phyloP scores from a whole-genome alignment of 2,113 vertebrate species.

The Elanoides forficatus region DNA sequence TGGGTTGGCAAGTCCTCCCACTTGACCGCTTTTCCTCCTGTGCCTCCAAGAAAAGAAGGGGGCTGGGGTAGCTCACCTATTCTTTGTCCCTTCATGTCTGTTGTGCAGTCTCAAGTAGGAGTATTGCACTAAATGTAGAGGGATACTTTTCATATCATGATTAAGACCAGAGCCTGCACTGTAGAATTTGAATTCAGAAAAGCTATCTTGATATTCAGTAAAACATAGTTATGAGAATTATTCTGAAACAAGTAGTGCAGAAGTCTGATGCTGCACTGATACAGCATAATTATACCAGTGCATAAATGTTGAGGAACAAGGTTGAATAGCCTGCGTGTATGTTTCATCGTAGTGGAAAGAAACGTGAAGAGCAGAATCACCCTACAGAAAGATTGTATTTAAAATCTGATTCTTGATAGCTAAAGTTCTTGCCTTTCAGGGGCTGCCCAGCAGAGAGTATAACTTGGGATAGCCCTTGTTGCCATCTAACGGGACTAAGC shows the following conservation, averaged over 20 bases:
- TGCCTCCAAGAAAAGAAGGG: neutral
- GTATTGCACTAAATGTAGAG: neutral
- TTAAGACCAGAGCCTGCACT: neutral
- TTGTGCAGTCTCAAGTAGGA: neutral
- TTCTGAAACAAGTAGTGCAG: neutral
- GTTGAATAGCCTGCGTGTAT: neutral
- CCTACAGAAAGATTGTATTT: neutral
- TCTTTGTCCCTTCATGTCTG: neutral
- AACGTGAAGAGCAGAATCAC: accelerated
- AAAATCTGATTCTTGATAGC: neutral
- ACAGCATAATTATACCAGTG: too few species aligned
- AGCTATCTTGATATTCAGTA: neutral
- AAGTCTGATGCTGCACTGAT: neutral
- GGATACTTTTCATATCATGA: accelerated
- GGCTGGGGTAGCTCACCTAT: neutral
- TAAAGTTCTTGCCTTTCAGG: neutral
- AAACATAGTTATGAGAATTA: neutral
- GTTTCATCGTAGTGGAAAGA: accelerated
- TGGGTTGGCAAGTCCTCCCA: neutral
- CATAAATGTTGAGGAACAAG: neutral
- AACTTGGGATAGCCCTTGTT: neutral
- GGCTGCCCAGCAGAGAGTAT: neutral
- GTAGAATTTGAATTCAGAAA: neutral
- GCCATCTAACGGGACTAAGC: neutral
- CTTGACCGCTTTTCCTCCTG: neutral